These are phyloP conservation scores for Aldabrachelys gigantea DNA, from an alignment of 2,113 vertebrate genomes.

Conservation along the genomic window DNA sequence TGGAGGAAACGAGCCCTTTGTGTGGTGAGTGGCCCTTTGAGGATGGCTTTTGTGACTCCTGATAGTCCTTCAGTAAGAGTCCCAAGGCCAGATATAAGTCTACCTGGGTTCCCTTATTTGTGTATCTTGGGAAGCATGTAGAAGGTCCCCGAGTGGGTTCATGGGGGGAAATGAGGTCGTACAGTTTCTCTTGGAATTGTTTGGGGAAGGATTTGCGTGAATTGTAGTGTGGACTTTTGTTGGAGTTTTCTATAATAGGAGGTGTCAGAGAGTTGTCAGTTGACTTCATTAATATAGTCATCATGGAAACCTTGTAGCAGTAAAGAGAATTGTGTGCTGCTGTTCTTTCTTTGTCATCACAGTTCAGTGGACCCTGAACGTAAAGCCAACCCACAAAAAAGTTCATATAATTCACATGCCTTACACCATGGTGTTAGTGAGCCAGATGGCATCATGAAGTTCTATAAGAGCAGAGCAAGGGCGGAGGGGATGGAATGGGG, in stretches of 20 bases:
- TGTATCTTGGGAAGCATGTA: background rate
- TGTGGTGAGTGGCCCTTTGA: background rate
- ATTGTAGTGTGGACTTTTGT: background rate
- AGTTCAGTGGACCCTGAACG: conserved; percentile 1
- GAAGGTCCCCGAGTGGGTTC: background rate
- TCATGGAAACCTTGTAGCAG: background rate
- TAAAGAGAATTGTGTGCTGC: background rate
- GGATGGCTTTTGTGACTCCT: background rate
- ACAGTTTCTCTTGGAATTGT: background rate
- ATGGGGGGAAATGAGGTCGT: background rate
- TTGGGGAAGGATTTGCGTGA: background rate
- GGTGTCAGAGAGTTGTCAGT: background rate
- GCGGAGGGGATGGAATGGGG: too few species aligned
- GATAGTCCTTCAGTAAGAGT: background rate
- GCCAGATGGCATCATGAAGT: background rate
- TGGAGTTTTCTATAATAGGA: background rate
- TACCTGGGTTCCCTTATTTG: too few species aligned
- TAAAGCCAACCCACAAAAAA: background rate
- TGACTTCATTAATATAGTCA: background rate
- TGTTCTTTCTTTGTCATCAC: background rate
- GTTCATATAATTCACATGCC: background rate
- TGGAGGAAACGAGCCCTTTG: background rate
- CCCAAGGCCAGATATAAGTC: background rate
- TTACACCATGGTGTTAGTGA: background rate
- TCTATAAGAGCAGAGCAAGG: background rate